Evolutionary conservation across 2,113 vertebrate genomes (phyloP).

Genomic region (Rhagologus leucostigma): DNA sequence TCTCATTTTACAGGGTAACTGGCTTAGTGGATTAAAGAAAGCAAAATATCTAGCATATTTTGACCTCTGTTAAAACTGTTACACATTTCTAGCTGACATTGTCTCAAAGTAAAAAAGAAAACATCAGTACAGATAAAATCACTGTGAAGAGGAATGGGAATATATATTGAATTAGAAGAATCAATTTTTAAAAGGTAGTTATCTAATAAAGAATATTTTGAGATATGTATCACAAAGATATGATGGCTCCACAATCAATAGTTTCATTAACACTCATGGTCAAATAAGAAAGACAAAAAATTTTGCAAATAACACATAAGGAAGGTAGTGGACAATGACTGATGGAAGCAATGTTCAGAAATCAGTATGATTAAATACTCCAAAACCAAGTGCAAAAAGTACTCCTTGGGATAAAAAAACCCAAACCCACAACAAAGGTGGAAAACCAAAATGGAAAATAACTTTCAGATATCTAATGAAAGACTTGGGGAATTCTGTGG

Average conservation of each 20-base stretch:
- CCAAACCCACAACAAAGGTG: background rate
- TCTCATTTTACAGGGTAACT: background rate
- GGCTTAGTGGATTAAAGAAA: background rate
- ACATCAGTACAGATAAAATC: background rate
- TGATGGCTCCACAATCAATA: background rate
- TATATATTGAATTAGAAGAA: background rate
- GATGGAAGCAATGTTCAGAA: background rate
- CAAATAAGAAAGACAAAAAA: background rate
- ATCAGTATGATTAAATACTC: background rate
- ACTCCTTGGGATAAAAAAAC: background rate
- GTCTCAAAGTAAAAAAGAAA: background rate
- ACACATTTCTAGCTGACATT: background rate
- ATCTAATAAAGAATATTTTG: background rate
- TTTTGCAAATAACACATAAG: background rate
- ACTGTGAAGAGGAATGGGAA: background rate
- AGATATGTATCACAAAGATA: background rate
- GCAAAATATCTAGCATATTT: background rate
- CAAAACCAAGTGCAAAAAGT: background rate
- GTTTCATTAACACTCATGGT: background rate
- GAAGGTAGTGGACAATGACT: background rate
- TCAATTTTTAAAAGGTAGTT: background rate
- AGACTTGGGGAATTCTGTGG: background rate
- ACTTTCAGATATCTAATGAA: background rate
- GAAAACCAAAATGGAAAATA: background rate
- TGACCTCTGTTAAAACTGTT: background rate